phyloP scores from a whole-genome alignment of 2,113 vertebrate species.

The Chaetops frenatus region DNA sequence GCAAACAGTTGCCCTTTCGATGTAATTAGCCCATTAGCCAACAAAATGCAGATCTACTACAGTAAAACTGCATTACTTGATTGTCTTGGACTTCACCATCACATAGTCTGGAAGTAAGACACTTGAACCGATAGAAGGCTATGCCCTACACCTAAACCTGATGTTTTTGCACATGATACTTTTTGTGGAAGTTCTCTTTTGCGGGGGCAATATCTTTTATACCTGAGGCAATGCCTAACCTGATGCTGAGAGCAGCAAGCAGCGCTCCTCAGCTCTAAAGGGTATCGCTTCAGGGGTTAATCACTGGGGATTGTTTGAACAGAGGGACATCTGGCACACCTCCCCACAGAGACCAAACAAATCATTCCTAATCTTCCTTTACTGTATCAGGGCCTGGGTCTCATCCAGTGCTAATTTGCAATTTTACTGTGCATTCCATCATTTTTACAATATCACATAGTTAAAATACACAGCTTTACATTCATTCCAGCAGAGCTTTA shows the following conservation, averaged over 20 bases:
- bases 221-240: neutral
- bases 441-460: neutral
- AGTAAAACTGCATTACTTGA: neutral
- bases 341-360: constrained; percentile 42
- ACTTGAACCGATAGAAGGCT: neutral
- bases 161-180: rapidly evolving
- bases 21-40: neutral
- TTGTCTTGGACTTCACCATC: neutral
- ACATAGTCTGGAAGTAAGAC: neutral
- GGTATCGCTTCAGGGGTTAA: neutral
- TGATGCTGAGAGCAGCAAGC: neutral
- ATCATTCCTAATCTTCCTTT: constrained; percentile 37
- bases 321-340: constrained; percentile 48
- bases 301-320: neutral
- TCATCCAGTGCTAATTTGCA: constrained; percentile 37
- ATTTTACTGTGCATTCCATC: constrained; percentile 16
- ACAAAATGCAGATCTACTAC: neutral
- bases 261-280: neutral
- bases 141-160: neutral
- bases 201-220: neutral
- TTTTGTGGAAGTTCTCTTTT: neutral
- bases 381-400: constrained; percentile 20
- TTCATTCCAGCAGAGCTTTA: neutral
- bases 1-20: neutral
- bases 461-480: neutral